Evolutionary conservation across 2,888 invertebrate species (phyloP), one percentile per base, ranked within the genome.

Genomic region (Metalampra italica): DNA sequence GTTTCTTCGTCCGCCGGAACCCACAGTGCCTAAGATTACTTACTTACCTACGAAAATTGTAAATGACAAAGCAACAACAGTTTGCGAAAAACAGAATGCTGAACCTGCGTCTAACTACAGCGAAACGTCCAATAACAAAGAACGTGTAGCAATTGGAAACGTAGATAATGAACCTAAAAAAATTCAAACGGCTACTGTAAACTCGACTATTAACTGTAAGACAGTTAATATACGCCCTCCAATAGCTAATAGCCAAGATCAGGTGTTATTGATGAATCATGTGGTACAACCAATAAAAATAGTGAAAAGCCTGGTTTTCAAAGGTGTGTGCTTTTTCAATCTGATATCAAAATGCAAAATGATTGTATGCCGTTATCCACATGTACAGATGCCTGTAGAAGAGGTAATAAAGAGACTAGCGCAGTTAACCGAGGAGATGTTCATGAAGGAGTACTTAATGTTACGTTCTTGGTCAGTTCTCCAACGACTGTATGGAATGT

Each of bases 11-110:
- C 9, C 39, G 1, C 49, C 49, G 3, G 43, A 52, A 9, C 36
- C 57, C 1, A 39, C 51, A 12, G 54, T 59, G 40, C 32, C 32
- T 32, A 11, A 49, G 43, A 55, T 66, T 9, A 54, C 30, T 0
- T 82, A 82, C 53, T 51, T 55, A 8, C 79, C 82, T 0, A 67
- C 78, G 0, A 75, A 66, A 54, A 36, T 13, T 39, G 3, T 13
- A 4, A 45, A 43, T 15, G 41, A 48, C n/a, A 49, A 50, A 50
- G 55, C 45, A 0, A 49, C 49, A 50, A 56, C 45, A 0, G 50
- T 75, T 38, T 78, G 78, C 40, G 77, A 81, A 52, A 82, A 79
- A 58, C 77, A 80, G 54, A 80, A 68, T 45, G 80, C 80, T 0
- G 81, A 81, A 61, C 80, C 82, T 2, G 82, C 82, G 2, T 78